Evolutionary conservation across 2,113 vertebrate species (phyloP).

Genomic region (Scytalopus superciliaris): DNA sequence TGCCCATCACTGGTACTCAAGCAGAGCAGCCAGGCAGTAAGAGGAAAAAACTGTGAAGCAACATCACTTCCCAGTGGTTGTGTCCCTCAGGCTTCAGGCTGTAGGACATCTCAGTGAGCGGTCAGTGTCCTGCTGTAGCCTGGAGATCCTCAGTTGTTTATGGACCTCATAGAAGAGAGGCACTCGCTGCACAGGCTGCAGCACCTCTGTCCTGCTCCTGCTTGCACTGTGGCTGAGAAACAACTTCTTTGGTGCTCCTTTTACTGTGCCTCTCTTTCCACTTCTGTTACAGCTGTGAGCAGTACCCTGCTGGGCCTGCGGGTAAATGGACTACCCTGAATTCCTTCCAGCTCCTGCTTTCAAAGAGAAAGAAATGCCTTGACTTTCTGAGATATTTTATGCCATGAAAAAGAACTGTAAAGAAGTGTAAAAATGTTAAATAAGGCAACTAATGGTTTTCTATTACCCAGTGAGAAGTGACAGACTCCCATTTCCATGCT

Average conservation of each 20-base stretch:
- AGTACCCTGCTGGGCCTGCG: not conserved
- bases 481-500: not conserved
- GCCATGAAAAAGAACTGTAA: not conserved
- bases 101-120: no score
- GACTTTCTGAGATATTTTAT: not conserved
- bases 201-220: not conserved
- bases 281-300: not conserved
- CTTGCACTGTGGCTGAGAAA: not conserved
- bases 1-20: not conserved
- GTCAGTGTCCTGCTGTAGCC: not conserved
- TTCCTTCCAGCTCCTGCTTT: not conserved
- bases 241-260: not conserved
- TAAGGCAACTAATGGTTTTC: not conserved
- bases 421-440: not conserved
- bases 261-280: rapidly evolving
- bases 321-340: not conserved
- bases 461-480: not conserved
- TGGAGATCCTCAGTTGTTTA: not conserved
- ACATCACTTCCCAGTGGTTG: not conserved
- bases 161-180: not conserved
- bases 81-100: not conserved
- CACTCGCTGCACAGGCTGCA: not conserved
- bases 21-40: not conserved
- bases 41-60: not conserved
- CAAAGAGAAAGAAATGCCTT: not conserved